These are phyloP conservation scores for Aythya baeri DNA, from an alignment of 2,113 vertebrate genomes.

Conservation along the genomic window DNA sequence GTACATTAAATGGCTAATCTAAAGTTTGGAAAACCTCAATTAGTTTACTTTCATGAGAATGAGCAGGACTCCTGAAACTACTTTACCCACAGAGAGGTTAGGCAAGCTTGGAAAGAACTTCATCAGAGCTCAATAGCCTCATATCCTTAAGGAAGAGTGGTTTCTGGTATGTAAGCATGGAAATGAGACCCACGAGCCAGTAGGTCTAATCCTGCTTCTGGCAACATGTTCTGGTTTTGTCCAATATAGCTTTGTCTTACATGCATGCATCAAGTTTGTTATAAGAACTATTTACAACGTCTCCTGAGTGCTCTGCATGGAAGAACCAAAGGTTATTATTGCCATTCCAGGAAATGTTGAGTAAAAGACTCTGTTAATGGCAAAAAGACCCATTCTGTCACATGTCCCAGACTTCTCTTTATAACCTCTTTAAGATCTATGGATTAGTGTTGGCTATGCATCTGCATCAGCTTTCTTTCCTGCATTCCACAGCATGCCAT, in stretches of 20 bases:
- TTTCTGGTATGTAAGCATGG: background rate
- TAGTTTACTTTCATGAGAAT: constrained; percentile 32
- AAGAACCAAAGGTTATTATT: background rate
- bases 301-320: background rate
- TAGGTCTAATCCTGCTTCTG: background rate
- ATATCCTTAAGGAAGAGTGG: background rate
- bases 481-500: background rate
- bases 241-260: background rate
- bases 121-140: background rate
- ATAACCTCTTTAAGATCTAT: background rate
- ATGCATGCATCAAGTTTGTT: background rate
- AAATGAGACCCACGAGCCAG: background rate
- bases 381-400: background rate
- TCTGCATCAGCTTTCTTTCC: background rate
- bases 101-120: background rate
- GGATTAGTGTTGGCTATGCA: background rate
- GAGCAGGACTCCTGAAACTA: background rate
- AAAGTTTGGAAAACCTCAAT: constrained; percentile 44
- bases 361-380: background rate
- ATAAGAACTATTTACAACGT: background rate
- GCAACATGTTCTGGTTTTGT: rapidly evolving
- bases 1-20: constrained; percentile 62
- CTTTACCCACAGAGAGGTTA: background rate
- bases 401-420: background rate
- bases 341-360: background rate